Evolutionary conservation across 1,140 invertebrate genomes (phyloP).

Genomic region (Philopotamus ludificatus): DNA sequence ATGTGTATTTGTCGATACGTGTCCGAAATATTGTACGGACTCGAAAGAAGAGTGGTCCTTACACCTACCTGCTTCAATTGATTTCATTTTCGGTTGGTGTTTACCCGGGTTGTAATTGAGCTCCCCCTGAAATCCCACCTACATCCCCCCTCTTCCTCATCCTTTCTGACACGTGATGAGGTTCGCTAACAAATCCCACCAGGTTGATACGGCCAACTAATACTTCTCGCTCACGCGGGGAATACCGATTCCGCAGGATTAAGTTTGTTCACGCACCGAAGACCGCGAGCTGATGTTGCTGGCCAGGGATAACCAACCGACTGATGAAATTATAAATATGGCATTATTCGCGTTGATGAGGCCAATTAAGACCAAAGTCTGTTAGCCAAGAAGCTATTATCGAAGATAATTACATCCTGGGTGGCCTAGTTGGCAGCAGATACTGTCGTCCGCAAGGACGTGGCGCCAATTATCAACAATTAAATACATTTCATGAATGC

Average conservation of each 20-base stretch:
- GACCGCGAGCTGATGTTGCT: slow-evolving; percentile 5
- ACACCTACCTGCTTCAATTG: slow-evolving; percentile 3
- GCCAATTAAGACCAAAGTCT: no score
- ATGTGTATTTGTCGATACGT: background rate
- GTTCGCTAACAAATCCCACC: slow-evolving; percentile 33
- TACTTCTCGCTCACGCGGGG: slow-evolving; percentile 30
- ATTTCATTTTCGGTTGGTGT: slow-evolving; percentile 25
- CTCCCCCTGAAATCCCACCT: no score
- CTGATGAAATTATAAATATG: no score
- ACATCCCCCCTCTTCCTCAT: no score
- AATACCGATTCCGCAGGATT: slow-evolving; percentile 34
- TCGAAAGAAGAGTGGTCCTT: background rate
- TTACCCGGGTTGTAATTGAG: slow-evolving; percentile 36
- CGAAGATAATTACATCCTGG: no score
- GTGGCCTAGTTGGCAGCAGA: no score
- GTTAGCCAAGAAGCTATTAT: no score
- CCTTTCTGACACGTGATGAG: slow-evolving; percentile 31
- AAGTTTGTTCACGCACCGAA: slow-evolving; percentile 34
- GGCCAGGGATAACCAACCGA: slow-evolving; percentile 3
- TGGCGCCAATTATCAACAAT: no score
- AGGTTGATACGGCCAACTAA: slow-evolving; percentile 38
- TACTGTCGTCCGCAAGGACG: no score
- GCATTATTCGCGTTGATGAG: no score
- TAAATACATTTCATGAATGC: no score
- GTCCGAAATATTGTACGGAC: background rate